phyloP scores from a whole-genome alignment of 1,140 invertebrate genomes.

The Atta colombica region DNA sequence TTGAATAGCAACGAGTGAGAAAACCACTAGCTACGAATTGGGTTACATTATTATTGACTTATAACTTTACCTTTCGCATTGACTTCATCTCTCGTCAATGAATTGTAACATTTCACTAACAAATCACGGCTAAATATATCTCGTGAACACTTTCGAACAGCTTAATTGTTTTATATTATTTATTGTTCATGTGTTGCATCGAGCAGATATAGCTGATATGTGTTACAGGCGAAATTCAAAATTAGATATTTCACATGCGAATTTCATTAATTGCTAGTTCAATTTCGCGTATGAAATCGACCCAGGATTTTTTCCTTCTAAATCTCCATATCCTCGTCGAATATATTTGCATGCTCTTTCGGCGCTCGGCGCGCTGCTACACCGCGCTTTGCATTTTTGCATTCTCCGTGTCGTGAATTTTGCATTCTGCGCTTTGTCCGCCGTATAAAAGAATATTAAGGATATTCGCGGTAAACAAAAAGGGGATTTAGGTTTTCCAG shows the following conservation, averaged over 20 bases:
- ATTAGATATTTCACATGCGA: neutral
- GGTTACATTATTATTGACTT: conserved; percentile 35
- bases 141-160: neutral
- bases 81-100: conserved; percentile 14
- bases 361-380: conserved; percentile 18
- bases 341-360: conserved; percentile 62
- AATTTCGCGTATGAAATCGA: conserved; percentile 43
- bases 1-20: conserved; percentile 55
- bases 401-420: conserved; percentile 56
- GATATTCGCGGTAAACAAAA: conserved; percentile 67
- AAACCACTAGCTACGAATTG: conserved; percentile 38
- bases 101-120: conserved; percentile 25
- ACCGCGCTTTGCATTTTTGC: conserved; percentile 58
- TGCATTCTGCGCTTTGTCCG: conserved; percentile 57
- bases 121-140: conserved; percentile 40
- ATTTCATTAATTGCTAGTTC: conserved; percentile 58
- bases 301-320: conserved; percentile 52
- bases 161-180: conserved; percentile 20
- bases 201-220: neutral
- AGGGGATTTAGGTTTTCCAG: conserved; percentile 51
- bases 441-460: conserved; percentile 59
- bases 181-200: neutral
- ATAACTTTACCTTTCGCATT: conserved; percentile 7
- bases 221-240: neutral
- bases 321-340: conserved; percentile 61